Base-by-base conservation (phyloP, 2,797 vertebrate species). In the Astyanax mexicanus region DNA sequence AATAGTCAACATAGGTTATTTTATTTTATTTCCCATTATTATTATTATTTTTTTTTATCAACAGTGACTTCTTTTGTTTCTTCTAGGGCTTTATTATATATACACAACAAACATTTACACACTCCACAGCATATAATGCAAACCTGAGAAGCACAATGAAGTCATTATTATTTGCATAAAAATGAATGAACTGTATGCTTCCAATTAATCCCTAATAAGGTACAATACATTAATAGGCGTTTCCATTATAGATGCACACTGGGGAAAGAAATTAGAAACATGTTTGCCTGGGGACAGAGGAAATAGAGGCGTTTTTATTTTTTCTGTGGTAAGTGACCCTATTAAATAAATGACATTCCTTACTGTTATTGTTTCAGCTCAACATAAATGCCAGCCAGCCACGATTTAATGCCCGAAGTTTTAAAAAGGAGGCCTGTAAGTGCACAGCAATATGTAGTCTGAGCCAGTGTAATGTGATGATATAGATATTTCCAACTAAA, bases 281-380 rank as follows among this genome's bases (percentile, higher is more conserved):
- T 45, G 49, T 17, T 69, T 49, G 40, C 72, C 25, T 10, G 40
- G n/a, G 67, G 58, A 58, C 60, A 57, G 49, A 47, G 57, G 23
- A 49, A 42, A 77, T 64, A 12, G 25, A 47, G n/a, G 60, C 19
- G 19, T 25, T 47, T 8, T n/a, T 45, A 25, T 29, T 65, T 52
- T 58, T 51, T 67, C 51, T 61, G 13, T 40, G n/a, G n/a, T 21
- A 23, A 47, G 58, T 78, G 42, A 68, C 76, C 52, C 70, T 42
- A n/a, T 73, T 67, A 65, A 58, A 47, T 73, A 73, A 73, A 68
- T 74, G 52, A 69, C 29, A 32, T 32, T 32, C 29, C 49, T 27
- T 62, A 23, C 12, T 21, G 47, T 74, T 79, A 52, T 66, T 72
- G 73, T 79, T 74, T 69, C 67, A 51, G 71, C 52, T 60, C 70